Evolutionary conservation across 1,140 invertebrate species (phyloP).

Genomic region (Eupeodes corollae): DNA sequence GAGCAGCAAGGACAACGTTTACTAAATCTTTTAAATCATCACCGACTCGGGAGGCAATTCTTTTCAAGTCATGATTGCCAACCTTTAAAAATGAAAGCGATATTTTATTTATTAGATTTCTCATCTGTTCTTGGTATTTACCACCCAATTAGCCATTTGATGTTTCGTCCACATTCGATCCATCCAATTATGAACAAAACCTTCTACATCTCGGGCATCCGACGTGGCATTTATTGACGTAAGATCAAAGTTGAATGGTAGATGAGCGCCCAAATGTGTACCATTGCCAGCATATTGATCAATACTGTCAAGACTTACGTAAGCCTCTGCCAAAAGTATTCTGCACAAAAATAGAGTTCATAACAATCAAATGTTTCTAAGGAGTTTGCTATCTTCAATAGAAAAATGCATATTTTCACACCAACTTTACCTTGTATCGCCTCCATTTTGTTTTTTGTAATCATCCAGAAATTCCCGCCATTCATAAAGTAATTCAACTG

Average conservation of each 20-base stretch:
- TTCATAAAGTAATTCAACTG: constrained; percentile 41
- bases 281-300: constrained; percentile 46
- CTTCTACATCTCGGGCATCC: constrained; percentile 33
- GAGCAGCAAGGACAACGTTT: constrained; percentile 52
- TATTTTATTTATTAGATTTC: not conserved
- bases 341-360: no score
- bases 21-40: constrained; percentile 48
- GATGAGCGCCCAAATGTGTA: constrained; percentile 39
- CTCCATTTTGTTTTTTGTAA: constrained; percentile 30
- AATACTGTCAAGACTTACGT: constrained; percentile 37
- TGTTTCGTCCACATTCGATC: constrained; percentile 36
- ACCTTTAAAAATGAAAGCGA: constrained; percentile 28
- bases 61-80: constrained; percentile 49
- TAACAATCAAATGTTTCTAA: no score
- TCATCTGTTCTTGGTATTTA: constrained; percentile 34
- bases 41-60: constrained; percentile 48
- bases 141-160: constrained; percentile 42
- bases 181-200: constrained; percentile 39
- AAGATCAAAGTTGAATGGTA: constrained; percentile 51
- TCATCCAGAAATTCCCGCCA: constrained; percentile 43
- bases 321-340: constrained; percentile 62
- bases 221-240: constrained; percentile 38
- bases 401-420: not conserved
- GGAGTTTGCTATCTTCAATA: not conserved
- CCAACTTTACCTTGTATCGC: constrained; percentile 12